Percentiles rank a stretch among this genome's conserved stretches.
These are phyloP conservation scores for Brachycybe producta DNA, from an alignment of 2,888 invertebrate species.

Conservation along the genomic window DNA sequence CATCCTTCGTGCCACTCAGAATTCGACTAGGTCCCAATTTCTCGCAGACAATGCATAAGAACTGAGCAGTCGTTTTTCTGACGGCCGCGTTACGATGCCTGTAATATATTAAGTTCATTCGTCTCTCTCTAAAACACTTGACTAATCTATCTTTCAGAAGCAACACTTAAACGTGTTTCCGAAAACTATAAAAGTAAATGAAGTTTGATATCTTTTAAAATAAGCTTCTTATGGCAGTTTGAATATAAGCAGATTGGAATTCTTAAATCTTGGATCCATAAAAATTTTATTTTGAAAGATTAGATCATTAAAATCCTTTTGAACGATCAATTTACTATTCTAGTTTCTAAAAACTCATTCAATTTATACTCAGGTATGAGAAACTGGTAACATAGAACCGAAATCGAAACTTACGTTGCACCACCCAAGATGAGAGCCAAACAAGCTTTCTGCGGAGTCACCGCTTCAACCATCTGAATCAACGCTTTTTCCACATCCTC, in stretches of 20 bases:
- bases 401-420: constrained; percentile 30
- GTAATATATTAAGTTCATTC: no score
- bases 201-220: no score
- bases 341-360: no score
- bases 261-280: no score
- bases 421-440: constrained; percentile 34
- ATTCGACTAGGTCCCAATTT: constrained; percentile 58
- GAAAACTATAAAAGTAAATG: not conserved
- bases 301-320: no score
- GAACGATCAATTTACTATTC: no score
- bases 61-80: constrained; percentile 65
- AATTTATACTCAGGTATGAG: no score
- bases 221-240: no score
- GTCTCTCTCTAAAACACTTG: constrained; percentile 1
- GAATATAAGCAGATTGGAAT: no score
- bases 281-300: no score
- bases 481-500: constrained; percentile 75
- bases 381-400: no score
- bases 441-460: constrained; percentile 43
- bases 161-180: not conserved
- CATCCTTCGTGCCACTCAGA: constrained; percentile 58
- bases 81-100: constrained; percentile 78
- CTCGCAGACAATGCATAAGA: constrained; percentile 57
- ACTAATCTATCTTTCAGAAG: no score
- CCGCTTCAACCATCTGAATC: constrained; percentile 63